Evolutionary conservation across 2,797 vertebrate species (phyloP).

Genomic region (Acanthurus lineatus): DNA sequence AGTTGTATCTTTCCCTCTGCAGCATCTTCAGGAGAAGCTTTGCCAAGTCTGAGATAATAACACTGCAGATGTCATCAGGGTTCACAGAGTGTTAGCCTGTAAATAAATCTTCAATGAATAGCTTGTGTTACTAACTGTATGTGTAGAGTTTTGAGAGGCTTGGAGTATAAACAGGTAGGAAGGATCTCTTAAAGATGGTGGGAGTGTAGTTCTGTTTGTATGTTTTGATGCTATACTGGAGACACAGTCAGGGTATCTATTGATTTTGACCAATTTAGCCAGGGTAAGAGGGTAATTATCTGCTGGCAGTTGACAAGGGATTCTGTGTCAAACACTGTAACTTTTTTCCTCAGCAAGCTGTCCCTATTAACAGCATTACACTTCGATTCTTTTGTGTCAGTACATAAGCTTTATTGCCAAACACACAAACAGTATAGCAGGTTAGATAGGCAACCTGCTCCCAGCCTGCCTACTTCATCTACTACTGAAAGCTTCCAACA

Average conservation of each 20-base stretch:
- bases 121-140: neutral
- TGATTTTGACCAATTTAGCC: neutral
- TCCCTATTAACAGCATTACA: neutral
- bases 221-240: neutral
- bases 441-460: conserved; percentile 2
- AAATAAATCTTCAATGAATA: neutral
- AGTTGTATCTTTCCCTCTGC: no score
- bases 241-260: neutral
- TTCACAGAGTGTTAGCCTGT: neutral
- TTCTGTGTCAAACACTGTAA: neutral
- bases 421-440: neutral
- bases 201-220: neutral
- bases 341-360: neutral
- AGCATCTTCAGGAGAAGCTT: neutral
- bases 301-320: neutral
- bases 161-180: neutral
- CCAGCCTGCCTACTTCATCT: conserved; percentile 9
- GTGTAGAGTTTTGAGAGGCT: neutral
- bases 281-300: neutral
- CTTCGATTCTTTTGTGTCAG: neutral
- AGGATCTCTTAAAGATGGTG: neutral
- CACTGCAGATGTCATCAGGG: neutral
- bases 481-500: conserved; percentile 13
- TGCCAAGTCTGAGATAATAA: neutral
- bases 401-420: neutral